These are phyloP conservation scores for Autographa pulchrina DNA, from an alignment of 2,888 invertebrate species.

Conservation along the genomic window DNA sequence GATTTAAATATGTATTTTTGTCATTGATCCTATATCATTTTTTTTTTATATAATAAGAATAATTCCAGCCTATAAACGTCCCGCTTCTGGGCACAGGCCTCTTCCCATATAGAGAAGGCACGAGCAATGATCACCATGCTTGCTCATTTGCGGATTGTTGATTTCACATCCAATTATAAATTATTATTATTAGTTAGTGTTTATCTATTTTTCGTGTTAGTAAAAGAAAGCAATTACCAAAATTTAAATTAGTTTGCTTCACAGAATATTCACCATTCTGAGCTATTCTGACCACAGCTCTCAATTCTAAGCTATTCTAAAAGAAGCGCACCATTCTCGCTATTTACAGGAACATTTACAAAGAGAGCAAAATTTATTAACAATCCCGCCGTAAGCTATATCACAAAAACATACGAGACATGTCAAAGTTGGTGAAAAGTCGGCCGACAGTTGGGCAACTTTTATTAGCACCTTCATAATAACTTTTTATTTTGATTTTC, in stretches of 20 bases:
- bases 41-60: too few relatives aligned
- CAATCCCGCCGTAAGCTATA: constrained; percentile 46
- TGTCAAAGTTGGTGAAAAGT: constrained; percentile 39
- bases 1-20: too few relatives aligned
- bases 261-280: not conserved
- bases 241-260: not conserved
- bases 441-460: constrained; percentile 11
- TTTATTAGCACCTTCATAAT: not conserved
- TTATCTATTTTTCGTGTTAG: too few relatives aligned
- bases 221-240: not conserved
- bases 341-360: constrained; percentile 55
- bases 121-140: too few relatives aligned
- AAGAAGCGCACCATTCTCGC: constrained; percentile 20
- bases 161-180: too few relatives aligned
- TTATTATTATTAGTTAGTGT: too few relatives aligned
- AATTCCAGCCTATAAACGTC: too few relatives aligned
- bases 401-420: constrained; percentile 54
- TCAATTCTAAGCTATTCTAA: not conserved
- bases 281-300: not conserved
- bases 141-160: too few relatives aligned
- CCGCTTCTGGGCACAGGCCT: too few relatives aligned
- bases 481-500: not conserved
- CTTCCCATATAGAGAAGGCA: too few relatives aligned
- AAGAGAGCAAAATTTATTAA: constrained; percentile 51
- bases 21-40: too few relatives aligned